Base-by-base conservation (phyloP, 2,797 vertebrate genomes). In the Macrochelys suwanniensis region DNA sequence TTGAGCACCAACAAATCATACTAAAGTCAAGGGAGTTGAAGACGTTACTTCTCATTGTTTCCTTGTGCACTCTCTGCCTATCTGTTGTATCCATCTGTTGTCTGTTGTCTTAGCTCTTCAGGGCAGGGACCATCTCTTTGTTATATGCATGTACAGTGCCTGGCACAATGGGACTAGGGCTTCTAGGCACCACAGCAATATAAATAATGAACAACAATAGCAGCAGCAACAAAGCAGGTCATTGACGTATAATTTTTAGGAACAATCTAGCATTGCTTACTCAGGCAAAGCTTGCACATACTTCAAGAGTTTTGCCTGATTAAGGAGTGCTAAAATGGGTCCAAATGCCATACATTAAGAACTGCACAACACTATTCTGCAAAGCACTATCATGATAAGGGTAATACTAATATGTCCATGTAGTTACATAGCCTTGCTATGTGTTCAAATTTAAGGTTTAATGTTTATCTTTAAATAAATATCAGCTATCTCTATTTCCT, bases 311-410 rank as follows among this genome's bases (percentile, higher is more conserved):
- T 94, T 88, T 80, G 16, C 7, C 45, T 87, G 11, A 11, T 5
- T 81, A 76, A 76, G 26, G 25, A 61, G 50, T 2, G 0, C 8
- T 88, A 45, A 92, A 84, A 13, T 37, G 12, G 93, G 25, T 2
- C 49, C 87, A 47, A 31, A 47, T 77, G 26, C 15, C 74, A 49
- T 84, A 82, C 7, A 42, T 26, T 11, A 83, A 74, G 9, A 84
- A 86, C 56, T 10, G 1, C 17, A 31, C 2, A 33, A 77, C 26
- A 49, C 42, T 45, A 47, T 1, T 77, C 15, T 1, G 4, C 71
- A 57, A 0, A 0, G 4, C 10, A 82, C 17, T 1, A 1, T 45
- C 7, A 47, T 47, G 59, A 7, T 80, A n/a, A 86, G 88, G 12
- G 79, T 82, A 4, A 11, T 65, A 26, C 45, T 26, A 23, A n/a